phyloP scores from a whole-genome alignment of 2,113 vertebrate genomes.

The Chinchilla lanigera region DNA sequence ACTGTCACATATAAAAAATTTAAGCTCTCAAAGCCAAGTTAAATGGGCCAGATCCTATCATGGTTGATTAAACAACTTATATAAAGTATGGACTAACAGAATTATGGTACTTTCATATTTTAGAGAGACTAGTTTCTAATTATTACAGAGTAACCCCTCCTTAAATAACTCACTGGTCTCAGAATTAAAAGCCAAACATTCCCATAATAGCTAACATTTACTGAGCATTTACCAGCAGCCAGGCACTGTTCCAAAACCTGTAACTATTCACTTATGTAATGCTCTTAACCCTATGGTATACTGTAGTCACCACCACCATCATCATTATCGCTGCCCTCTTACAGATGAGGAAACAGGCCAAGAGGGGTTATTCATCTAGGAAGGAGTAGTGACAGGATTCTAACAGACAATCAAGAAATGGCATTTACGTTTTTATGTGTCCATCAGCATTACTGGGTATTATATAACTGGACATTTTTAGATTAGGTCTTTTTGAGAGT shows the following conservation, averaged over 20 bases:
- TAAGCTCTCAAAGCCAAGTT: background rate
- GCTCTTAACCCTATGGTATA: background rate
- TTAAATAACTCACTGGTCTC: conserved; percentile 1
- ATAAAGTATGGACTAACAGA: background rate
- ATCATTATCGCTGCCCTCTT: background rate
- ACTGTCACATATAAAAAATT: background rate
- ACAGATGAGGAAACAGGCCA: background rate
- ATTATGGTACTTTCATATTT: background rate
- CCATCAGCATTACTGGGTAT: background rate
- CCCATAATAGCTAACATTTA: background rate
- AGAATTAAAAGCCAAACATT: background rate
- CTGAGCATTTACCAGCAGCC: background rate
- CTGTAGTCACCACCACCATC: background rate
- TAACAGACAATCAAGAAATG: background rate
- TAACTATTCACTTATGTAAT: background rate
- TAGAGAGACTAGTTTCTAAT: background rate
- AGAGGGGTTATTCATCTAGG: background rate
- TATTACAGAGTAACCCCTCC: background rate
- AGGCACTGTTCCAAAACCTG: background rate
- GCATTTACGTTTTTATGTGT: background rate
- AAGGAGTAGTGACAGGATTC: background rate
- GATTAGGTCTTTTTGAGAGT: background rate
- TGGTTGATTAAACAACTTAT: background rate
- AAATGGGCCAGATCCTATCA: background rate
- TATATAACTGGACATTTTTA: conserved; percentile 17